A percentile compares a stretch with the other conserved stretches of the same genome.
Conservation (phyloP, 2,888 invertebrate genomes). For the Sphaerophoria taeniata region DNA sequence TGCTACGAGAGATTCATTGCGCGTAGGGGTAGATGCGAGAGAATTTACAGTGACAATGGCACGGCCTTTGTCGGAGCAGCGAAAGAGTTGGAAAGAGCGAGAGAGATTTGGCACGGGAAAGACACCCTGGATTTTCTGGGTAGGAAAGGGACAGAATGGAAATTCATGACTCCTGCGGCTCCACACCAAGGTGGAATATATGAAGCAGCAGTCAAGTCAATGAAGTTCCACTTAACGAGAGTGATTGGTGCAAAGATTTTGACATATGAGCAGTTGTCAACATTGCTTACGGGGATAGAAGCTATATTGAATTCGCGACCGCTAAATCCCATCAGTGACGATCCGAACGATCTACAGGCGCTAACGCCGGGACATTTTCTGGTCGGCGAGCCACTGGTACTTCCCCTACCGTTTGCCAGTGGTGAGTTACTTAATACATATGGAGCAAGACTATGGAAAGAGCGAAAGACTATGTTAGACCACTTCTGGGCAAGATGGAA, state of each 20-base stretch:
- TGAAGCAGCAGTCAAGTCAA: no score
- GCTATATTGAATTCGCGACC: conserved; percentile 1
- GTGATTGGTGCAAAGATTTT: neutral
- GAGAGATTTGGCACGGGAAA: neutral
- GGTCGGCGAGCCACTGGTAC: conserved; percentile 5
- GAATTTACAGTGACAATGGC: conserved; percentile 76
- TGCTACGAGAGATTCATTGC: conserved; percentile 75
- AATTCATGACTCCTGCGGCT: no score
- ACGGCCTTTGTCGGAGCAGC: conserved; percentile 76
- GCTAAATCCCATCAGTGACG: neutral
- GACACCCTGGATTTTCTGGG: neutral
- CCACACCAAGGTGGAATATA: no score
- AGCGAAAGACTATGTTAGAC: neutral
- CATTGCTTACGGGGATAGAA: neutral
- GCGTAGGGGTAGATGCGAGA: conserved; percentile 73
- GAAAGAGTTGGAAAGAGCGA: conserved; percentile 30
- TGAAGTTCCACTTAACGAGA: no score
- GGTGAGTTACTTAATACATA: neutral
- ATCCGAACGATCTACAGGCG: conserved; percentile 4
- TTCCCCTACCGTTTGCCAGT: neutral
- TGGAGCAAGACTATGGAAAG: neutral
- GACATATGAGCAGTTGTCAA: neutral
- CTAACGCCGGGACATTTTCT: conserved; percentile 10
- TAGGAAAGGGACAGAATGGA: neutral
- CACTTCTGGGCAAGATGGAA: conserved; percentile 15